Conservation (phyloP, 1,140 invertebrate species). For the Acyrthosiphon pisum region DNA sequence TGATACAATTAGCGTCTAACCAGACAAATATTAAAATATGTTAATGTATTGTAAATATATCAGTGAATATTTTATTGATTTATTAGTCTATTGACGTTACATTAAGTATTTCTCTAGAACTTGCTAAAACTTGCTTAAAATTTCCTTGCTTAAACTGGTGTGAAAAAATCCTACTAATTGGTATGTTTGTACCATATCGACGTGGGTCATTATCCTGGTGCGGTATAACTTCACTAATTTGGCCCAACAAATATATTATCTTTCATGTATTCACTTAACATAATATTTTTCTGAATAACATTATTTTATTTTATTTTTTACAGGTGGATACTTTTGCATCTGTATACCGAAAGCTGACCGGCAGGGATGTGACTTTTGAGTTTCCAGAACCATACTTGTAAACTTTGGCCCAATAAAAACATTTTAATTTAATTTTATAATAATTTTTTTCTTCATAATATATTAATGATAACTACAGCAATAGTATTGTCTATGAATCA, state of each 20-base stretch:
- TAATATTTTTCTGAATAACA: neutral
- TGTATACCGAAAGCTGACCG: conserved; percentile 98
- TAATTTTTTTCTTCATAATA: neutral
- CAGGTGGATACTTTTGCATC: conserved; percentile 97
- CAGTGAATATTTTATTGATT: neutral
- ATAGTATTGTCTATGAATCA: neutral
- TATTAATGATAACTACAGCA: neutral
- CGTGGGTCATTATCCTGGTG: no score
- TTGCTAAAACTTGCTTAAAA: no score
- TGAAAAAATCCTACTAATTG: no score
- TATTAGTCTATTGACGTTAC: neutral
- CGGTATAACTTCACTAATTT: no score
- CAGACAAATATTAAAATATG: conserved; percentile 31
- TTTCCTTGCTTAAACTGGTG: no score
- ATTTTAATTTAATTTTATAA: neutral
- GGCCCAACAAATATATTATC: neutral
- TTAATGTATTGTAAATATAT: neutral
- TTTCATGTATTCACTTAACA: neutral
- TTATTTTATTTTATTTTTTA: conserved; percentile 62
- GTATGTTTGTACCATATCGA: no score
- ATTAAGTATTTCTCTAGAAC: neutral
- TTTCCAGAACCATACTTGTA: conserved; percentile 97
- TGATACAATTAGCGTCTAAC: conserved; percentile 52
- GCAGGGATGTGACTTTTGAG: conserved; percentile 98
- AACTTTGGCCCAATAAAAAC: conserved; percentile 61